Base-by-base conservation (phyloP, 2,797 vertebrate species). In the Danio jaintianensis region DNA sequence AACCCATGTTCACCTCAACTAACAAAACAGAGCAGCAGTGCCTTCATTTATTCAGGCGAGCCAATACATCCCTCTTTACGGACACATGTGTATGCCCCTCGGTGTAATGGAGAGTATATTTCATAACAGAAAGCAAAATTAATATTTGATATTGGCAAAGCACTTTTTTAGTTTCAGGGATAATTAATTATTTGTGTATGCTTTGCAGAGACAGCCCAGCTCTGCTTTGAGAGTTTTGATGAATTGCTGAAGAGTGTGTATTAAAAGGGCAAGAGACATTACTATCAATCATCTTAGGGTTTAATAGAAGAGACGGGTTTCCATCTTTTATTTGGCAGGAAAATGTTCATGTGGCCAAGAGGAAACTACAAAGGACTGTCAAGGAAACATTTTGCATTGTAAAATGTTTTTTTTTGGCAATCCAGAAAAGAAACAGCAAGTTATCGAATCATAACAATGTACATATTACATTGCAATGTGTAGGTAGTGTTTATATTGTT, bases 121-220 rank as follows among this genome's bases (percentile, higher is more conserved):
- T 85, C 74, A 72, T 82, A 84, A 75, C 83, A 83, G 83, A 82
- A 85, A 69, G n/a, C 77, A 77, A 78, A 82, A 87, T 86, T 59
- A 85, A 87, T 86, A 87, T 86, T 87, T 87, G 80, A 87, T 87
- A 82, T 85, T 82, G 70, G 82, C 83, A 75, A 62, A 81, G 75
- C 70, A 77, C 78, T 83, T 67, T 75, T 83, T 83, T 75, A 83
- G 74, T 84, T 86, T 73, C 78, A 71, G 74, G 83, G 86, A 82
- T 85, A 85, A 86, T 87, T 82, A 66, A 87, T 87, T 85, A 86
- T 87, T 87, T 87, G 83, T 87, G 82, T 86, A 85, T 87, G 83
- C 83, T 85, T 81, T 85, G 63, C 77, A 50, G 64, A 83, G 86
- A 87, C 85, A 85, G 85, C 55, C 79, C 55, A 66, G 85, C 80